Percentiles rank a stretch among this genome's conserved stretches.
Conservation (phyloP, 2,797 vertebrate genomes). For the Coracias cyanogaster region DNA sequence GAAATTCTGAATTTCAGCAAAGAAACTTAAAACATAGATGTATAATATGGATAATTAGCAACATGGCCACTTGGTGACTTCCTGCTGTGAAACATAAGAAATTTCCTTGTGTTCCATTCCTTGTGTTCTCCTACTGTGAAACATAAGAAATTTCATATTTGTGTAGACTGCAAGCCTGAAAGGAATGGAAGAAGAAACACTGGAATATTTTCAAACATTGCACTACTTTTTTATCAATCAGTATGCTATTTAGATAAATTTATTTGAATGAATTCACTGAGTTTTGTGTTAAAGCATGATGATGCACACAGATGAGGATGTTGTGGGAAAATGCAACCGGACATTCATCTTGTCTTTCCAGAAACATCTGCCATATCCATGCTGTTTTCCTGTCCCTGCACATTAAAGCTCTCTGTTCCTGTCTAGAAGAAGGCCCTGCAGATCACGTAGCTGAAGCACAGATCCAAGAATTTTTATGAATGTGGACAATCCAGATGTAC, state of each 20-base stretch:
- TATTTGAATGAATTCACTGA: neutral
- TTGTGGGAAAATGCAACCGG: neutral
- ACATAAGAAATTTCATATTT: neutral
- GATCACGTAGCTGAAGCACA: neutral
- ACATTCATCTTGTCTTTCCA: neutral
- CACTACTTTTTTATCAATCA: neutral
- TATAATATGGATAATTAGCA: neutral
- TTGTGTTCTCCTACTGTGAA: neutral
- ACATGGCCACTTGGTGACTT: neutral
- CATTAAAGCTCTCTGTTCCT: neutral
- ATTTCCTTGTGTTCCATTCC: neutral
- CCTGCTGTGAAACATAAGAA: neutral
- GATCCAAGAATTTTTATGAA: neutral
- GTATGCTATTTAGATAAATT: neutral
- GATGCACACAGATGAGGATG: neutral
- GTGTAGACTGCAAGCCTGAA: neutral
- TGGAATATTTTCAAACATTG: constrained; percentile 19
- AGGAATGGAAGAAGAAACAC: neutral
- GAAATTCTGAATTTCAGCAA: neutral
- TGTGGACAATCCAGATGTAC: neutral
- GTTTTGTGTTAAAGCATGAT: neutral
- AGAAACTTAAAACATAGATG: neutral
- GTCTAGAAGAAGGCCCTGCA: neutral
- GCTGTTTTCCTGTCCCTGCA: neutral
- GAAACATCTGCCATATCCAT: neutral